phyloP scores from a whole-genome alignment of 1,140 invertebrate species.

The Megathymus violae region DNA sequence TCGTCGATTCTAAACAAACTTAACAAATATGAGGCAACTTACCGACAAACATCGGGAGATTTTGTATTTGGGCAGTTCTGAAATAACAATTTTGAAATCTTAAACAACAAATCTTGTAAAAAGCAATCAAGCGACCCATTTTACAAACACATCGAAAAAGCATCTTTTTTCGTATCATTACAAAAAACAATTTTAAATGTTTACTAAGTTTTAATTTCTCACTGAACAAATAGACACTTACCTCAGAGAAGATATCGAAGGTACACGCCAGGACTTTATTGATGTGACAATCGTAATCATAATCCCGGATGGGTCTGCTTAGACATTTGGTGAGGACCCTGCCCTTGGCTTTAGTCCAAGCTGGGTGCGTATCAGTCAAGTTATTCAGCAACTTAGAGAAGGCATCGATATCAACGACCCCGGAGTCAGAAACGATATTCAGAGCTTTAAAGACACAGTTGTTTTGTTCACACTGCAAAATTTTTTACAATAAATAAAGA shows the following conservation, averaged over 20 bases:
- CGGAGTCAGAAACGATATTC: slow-evolving; percentile 48
- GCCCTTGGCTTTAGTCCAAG: slow-evolving; percentile 59
- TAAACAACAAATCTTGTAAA: too few species aligned
- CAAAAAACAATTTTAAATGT: slow-evolving; percentile 4
- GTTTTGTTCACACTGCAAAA: slow-evolving; percentile 65
- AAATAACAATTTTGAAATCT: slow-evolving; percentile 45
- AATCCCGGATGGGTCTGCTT: slow-evolving; percentile 40
- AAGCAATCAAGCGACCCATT: too few species aligned
- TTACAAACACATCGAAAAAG: too few species aligned
- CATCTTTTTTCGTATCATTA: background rate
- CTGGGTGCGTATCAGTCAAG: slow-evolving; percentile 49
- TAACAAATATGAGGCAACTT: slow-evolving; percentile 35
- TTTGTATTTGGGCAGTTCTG: slow-evolving; percentile 65
- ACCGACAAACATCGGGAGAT: slow-evolving; percentile 63
- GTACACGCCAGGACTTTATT: slow-evolving; percentile 65
- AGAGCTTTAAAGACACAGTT: slow-evolving; percentile 64
- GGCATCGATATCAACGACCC: slow-evolving; percentile 49
- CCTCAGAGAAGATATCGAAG: slow-evolving; percentile 70
- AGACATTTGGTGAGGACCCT: slow-evolving; percentile 64
- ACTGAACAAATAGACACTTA: slow-evolving; percentile 34
- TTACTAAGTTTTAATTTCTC: background rate
- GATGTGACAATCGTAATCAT: slow-evolving; percentile 59
- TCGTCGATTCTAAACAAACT: background rate
- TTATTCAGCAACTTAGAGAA: slow-evolving; percentile 61
- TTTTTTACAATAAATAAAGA: too few species aligned